Base-by-base conservation (phyloP, 2,888 invertebrate species). In the Orchesellides sinensis region DNA sequence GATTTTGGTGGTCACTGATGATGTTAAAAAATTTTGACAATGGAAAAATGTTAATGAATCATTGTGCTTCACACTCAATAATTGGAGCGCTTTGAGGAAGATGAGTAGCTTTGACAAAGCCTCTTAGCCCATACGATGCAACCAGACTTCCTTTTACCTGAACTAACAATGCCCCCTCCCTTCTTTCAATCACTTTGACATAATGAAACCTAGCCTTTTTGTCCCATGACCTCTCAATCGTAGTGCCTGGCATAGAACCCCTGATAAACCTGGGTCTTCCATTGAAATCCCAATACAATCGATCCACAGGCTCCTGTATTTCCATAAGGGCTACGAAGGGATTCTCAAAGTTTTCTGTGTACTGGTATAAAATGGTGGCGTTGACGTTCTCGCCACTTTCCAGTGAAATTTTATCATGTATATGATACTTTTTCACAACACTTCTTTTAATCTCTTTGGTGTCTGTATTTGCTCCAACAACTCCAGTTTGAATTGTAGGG, bases 291-390 rank as follows among this genome's bases (percentile, higher is more conserved):
- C 32, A 69, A 14, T 29, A 52, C 10, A 69, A n/a, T 32, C 69
- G 25, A 32, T 69, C 69, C 17, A 54, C 54, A 4, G 69, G 69
- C 32, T 49, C 69, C 2, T 29, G 52, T 23, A 69, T 32, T 54
- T 69, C 69, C 69, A 69, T 54, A 1, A 69, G 32, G 12, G 69
- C 69, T 4, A 54, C 32, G 32, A 69, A 69, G 10, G 49, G 19
- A 19, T 69, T 69, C 5, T 17, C 29, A 52, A 32, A 69, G 3
- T 52, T 17, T 25, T 69, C n/a, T 6, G 45, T 19, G 35, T 32
- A 19, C 17, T 69, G 69, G 32, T 54, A 69, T 6, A 49, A 19
- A 17, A 52, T 17, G 2, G 69, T 21, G 10, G 52, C 52, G 32
- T 69, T 69, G 5, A 69, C 12, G 32, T 10, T 2, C 1, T n/a